phyloP scores from a whole-genome alignment of 2,113 vertebrate genomes.

The Chroicocephalus ridibundus region DNA sequence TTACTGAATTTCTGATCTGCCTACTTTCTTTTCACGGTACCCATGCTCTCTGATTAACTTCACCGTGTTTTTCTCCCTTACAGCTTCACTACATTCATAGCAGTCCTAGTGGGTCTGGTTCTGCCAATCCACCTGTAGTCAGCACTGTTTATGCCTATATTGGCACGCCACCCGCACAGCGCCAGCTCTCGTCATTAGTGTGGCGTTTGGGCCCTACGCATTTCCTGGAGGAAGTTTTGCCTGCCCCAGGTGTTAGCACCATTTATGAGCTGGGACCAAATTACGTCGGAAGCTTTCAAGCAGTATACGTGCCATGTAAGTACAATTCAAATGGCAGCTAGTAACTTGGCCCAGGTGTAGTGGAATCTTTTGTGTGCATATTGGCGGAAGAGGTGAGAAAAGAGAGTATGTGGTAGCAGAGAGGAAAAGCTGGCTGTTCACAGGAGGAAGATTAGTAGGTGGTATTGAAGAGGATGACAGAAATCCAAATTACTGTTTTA shows the following conservation, averaged over 20 bases:
- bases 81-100: constrained; percentile 97
- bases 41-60: not conserved
- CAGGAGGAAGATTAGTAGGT: not conserved
- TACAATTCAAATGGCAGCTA: not conserved
- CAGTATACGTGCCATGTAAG: constrained; percentile 92
- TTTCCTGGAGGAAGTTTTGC: constrained; percentile 95
- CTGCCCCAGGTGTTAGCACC: constrained; percentile 83
- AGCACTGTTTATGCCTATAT: constrained; percentile 93
- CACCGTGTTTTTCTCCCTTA: not conserved
- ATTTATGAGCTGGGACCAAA: constrained; percentile 93
- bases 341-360: not conserved
- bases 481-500: not conserved
- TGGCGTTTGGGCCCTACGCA: constrained; percentile 95
- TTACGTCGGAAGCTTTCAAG: constrained; percentile 94
- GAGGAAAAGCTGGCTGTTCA: not conserved
- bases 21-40: not conserved
- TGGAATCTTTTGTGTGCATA: fast-evolving
- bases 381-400: not conserved
- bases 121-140: constrained; percentile 91
- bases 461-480: not conserved
- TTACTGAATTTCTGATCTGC: not conserved
- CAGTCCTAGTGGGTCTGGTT: constrained; percentile 89
- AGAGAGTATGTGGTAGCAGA: not conserved
- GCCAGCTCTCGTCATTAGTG: constrained; percentile 88
- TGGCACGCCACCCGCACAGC: constrained; percentile 91